A percentile compares a stretch with the other conserved stretches of the same genome.
Conservation (phyloP, 2,797 vertebrate genomes). For the Tarsius wallacei region DNA sequence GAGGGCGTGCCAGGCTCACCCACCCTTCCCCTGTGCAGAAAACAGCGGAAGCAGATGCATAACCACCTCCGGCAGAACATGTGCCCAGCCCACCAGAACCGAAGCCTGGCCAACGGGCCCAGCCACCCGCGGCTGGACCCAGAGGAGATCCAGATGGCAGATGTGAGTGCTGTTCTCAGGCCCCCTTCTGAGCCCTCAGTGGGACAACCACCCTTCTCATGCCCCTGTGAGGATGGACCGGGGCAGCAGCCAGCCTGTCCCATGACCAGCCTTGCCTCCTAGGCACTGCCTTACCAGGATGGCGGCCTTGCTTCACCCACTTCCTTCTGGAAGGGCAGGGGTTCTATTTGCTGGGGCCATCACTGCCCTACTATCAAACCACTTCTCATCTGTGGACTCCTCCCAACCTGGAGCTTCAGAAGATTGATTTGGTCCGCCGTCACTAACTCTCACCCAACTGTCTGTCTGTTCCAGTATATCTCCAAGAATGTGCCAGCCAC, state of each 20-base stretch:
- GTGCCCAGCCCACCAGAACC: conserved; percentile 97
- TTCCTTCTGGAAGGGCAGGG: background rate
- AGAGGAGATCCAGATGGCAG: conserved; percentile 98
- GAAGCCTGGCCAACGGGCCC: conserved; percentile 96
- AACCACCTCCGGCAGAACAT: conserved; percentile 98
- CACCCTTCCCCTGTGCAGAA: conserved; percentile 90
- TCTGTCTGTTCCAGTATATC: conserved; percentile 94
- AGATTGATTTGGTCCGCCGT: background rate
- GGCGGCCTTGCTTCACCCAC: background rate
- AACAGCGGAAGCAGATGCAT: conserved; percentile 99
- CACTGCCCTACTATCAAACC: background rate
- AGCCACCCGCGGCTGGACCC: conserved; percentile 98
- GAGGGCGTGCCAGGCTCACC: conserved; percentile 10
- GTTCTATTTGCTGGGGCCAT: background rate
- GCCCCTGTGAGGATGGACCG: background rate
- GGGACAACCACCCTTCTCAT: background rate
- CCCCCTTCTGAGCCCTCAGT: background rate
- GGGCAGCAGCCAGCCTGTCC: background rate
- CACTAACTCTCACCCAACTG: conserved; percentile 45
- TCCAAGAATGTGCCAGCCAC: conserved; percentile 97
- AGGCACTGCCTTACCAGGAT: background rate
- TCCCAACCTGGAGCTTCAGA: background rate
- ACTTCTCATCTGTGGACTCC: background rate
- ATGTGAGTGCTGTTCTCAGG: conserved; percentile 92
- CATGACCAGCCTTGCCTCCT: background rate